A percentile compares a stretch with the other conserved stretches of the same genome.
Evolutionary conservation across 2,888 invertebrate species (phyloP).

Genomic region (Caradrina kadenii): DNA sequence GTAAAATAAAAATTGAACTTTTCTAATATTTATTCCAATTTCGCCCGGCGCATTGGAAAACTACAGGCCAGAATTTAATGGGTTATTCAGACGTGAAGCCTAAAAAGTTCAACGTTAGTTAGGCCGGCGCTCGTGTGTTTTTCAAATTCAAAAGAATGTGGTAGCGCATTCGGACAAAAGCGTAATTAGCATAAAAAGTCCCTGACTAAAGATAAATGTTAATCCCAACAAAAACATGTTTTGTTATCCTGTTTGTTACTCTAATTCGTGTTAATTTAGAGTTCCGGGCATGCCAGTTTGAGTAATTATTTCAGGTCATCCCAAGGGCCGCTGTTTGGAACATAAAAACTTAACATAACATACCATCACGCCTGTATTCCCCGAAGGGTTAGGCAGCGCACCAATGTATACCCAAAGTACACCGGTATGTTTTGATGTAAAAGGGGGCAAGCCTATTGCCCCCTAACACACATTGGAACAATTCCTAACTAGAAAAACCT

Average conservation of each 20-base stretch:
- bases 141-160: conserved; percentile 31
- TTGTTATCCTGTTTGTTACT: conserved; percentile 48
- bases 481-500: too few species aligned
- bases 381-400: too few species aligned
- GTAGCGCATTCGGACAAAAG: conserved; percentile 27
- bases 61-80: conserved; percentile 23
- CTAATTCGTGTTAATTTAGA: conserved; percentile 55
- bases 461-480: too few species aligned
- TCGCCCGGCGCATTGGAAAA: conserved; percentile 22
- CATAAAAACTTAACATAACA: too few species aligned
- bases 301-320: conserved; percentile 60
- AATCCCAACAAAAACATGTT: conserved; percentile 53
- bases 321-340: conserved; percentile 54
- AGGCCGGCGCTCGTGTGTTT: conserved; percentile 11
- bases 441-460: too few species aligned
- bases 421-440: too few species aligned
- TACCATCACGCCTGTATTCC: neutral
- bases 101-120: conserved; percentile 27
- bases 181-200: conserved; percentile 45
- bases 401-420: too few species aligned
- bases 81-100: conserved; percentile 27
- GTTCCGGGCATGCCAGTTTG: conserved; percentile 45
- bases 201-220: conserved; percentile 47
- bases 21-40: conserved; percentile 9
- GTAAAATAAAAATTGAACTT: conserved; percentile 13